A percentile compares a stretch with the other conserved stretches of the same genome.
Evolutionary conservation across 2,888 invertebrate species (phyloP).

Genomic region (Agrochola circellaris): DNA sequence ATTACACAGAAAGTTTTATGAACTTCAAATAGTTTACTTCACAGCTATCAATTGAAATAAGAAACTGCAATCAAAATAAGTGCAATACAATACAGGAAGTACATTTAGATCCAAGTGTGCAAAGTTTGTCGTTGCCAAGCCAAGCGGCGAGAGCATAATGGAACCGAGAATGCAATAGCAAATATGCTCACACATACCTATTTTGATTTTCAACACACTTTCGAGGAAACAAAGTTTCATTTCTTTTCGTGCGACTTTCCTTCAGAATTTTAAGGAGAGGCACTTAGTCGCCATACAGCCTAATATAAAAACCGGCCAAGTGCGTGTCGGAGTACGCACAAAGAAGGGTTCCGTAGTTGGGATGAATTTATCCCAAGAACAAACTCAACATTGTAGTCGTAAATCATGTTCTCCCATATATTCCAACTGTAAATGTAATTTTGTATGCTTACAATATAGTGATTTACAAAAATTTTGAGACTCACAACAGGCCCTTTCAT

Average conservation of each 20-base stretch:
- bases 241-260: neutral
- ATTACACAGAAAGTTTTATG: neutral
- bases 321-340: too few species aligned
- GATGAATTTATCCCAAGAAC: too few species aligned
- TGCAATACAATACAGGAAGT: neutral
- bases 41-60: neutral
- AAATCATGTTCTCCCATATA: too few species aligned
- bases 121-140: neutral
- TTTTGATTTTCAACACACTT: neutral
- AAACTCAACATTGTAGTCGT: too few species aligned
- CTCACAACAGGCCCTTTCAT: too few species aligned
- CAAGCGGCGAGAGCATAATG: neutral
- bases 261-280: neutral
- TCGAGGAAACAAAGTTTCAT: neutral
- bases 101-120: neutral
- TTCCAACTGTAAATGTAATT: too few species aligned
- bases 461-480: too few species aligned
- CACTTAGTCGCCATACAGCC: neutral
- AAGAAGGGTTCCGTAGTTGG: too few species aligned
- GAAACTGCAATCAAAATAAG: conserved; percentile 1
- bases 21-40: neutral
- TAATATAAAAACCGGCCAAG: neutral
- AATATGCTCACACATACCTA: too few species aligned
- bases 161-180: neutral
- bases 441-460: too few species aligned